Conservation (phyloP, 2,797 vertebrate genomes). For the Bothrops alternatus region DNA sequence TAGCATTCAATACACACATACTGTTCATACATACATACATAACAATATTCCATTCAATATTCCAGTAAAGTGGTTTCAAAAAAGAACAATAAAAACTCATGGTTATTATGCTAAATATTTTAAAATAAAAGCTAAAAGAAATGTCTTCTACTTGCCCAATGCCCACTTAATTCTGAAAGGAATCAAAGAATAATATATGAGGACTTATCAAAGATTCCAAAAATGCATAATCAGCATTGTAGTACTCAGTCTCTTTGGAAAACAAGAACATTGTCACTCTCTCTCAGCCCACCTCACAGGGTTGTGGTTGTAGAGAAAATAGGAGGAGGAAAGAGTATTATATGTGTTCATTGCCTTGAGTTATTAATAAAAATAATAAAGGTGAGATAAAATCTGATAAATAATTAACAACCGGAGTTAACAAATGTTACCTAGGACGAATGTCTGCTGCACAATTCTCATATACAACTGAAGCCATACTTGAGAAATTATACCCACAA, state of each 20-base stretch:
- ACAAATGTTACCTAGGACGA: background rate
- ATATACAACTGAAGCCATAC: background rate
- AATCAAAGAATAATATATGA: background rate
- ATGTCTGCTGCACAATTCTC: background rate
- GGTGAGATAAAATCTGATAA: too few relatives aligned
- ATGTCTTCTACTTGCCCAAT: background rate
- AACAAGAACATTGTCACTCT: background rate
- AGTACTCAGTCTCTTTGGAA: background rate
- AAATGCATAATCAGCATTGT: background rate
- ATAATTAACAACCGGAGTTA: background rate
- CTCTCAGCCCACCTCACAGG: too few relatives aligned
- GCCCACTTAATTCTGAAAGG: background rate
- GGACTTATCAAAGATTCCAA: background rate
- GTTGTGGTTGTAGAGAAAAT: too few relatives aligned
- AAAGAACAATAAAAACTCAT: background rate
- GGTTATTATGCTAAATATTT: background rate
- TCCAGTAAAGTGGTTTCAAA: background rate
- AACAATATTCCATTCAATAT: background rate
- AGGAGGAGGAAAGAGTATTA: too few relatives aligned
- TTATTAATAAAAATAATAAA: too few relatives aligned
- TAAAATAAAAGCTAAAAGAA: background rate
- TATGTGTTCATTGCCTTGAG: too few relatives aligned
- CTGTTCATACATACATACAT: background rate
- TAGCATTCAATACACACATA: background rate
- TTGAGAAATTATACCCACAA: background rate